Base-by-base conservation (phyloP, 1,140 invertebrate species). In the Ceratitis capitata region DNA sequence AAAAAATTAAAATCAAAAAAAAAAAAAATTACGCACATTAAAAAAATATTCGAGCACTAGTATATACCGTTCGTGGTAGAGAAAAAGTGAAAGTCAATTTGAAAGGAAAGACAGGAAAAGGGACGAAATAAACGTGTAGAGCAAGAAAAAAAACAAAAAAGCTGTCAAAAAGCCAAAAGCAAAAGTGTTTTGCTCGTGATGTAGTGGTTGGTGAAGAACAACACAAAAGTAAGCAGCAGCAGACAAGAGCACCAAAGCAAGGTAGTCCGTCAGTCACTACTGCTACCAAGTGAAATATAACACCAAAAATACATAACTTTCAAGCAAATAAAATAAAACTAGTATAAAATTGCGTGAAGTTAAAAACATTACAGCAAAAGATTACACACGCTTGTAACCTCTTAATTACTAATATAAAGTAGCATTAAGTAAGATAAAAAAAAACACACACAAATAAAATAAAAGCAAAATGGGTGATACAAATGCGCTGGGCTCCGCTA, bases 401-500 rank as follows among this genome's bases (percentile, higher is more conserved):
- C 32, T 47, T 45, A 47, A 78, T 39, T 26, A 16, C 39, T 47
- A 78, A 69, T 32, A 69, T 32, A 35, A n/a, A 82, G 16, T 69
- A 58, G 47, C 49, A 49, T 29, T 83, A 85, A 53, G 29, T 53
- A 53, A 58, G 83, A 53, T 51, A 23, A 85, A 32, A 56, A 78
- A 78, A n/a, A 78, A n/a, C n/a, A n/a, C n/a, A n/a, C n/a, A n/a
- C n/a, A n/a, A n/a, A 82, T 9, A 45, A 45, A 85, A 84, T 51
- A 61, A 64, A 83, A n/a, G n/a, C n/a, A n/a, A 29, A 29, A 90
- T 89, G 89, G 88, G 87, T 85, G 89, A 87, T 82, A 87, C 84
- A 84, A 88, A 89, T 83, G 82, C 85, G 35, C 53, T 42, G 85
- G 82, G 51, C 58, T 89, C 89, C 23, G 87, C 87, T 45, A 87